A percentile compares a stretch with the other conserved stretches of the same genome.
Conservation (phyloP, 2,888 invertebrate genomes). For the Plagodis dolabraria region DNA sequence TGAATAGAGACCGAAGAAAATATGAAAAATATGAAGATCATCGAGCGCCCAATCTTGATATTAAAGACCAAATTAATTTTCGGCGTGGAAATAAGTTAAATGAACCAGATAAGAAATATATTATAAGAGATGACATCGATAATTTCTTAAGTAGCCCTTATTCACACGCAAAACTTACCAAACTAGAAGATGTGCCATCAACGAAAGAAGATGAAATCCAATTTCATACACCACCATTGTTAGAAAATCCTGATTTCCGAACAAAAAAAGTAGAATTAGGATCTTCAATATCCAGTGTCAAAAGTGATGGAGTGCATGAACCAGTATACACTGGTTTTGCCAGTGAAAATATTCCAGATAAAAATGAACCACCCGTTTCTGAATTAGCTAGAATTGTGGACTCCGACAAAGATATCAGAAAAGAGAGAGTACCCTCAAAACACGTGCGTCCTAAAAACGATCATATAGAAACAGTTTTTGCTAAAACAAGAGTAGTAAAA, state of each 20-base stretch:
- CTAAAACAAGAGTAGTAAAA: slow-evolving; percentile 66
- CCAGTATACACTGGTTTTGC: not conserved
- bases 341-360: slow-evolving; percentile 23
- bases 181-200: slow-evolving; percentile 3
- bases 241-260: slow-evolving; percentile 63
- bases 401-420: slow-evolving; percentile 21
- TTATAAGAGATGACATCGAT: slow-evolving; percentile 9
- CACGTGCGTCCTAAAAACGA: slow-evolving; percentile 24
- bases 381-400: slow-evolving; percentile 29
- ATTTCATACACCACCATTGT: slow-evolving; percentile 54
- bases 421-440: slow-evolving; percentile 26
- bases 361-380: slow-evolving; percentile 31
- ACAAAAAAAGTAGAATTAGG: slow-evolving; percentile 57
- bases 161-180: slow-evolving; percentile 13
- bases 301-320: not conserved
- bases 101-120: slow-evolving; percentile 18
- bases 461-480: slow-evolving; percentile 63
- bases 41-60: slow-evolving; percentile 14
- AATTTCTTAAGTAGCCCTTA: not conserved
- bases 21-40: slow-evolving; percentile 24
- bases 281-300: not conserved
- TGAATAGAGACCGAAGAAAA: slow-evolving; percentile 29
- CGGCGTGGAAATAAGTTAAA: slow-evolving; percentile 9
- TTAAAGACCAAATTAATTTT: slow-evolving; percentile 20
- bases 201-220: slow-evolving; percentile 38